phyloP scores from a whole-genome alignment of 2,113 vertebrate genomes.

The Erinaceus europaeus region DNA sequence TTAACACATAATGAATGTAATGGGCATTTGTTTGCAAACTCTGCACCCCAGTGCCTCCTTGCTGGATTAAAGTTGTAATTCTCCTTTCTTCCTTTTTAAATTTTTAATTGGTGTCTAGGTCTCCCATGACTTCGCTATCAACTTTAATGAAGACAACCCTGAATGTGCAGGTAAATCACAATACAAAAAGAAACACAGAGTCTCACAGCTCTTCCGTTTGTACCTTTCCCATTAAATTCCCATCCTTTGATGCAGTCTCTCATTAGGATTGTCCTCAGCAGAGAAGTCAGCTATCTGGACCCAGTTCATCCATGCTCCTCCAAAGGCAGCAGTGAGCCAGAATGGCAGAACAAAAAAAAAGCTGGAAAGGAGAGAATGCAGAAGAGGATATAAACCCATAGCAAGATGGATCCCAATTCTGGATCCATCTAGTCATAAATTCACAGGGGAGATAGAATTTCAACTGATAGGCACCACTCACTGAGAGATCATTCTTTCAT shows the following conservation, averaged over 20 bases:
- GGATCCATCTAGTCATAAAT: background rate
- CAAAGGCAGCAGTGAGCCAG: background rate
- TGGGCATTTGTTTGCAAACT: slow-evolving; percentile 63
- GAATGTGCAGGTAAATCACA: slow-evolving; percentile 93
- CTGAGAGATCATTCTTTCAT: too few relatives aligned
- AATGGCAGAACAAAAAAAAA: background rate
- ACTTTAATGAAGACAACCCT: slow-evolving; percentile 98
- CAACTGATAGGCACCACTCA: background rate
- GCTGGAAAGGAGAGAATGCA: background rate
- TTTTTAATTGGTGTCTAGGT: slow-evolving; percentile 83
- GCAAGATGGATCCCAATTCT: background rate
- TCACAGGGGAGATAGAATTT: background rate
- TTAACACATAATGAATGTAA: slow-evolving; percentile 60
- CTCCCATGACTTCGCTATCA: slow-evolving; percentile 98
- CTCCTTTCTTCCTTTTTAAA: slow-evolving; percentile 57
- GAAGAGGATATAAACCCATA: background rate
- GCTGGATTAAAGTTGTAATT: slow-evolving; percentile 66
- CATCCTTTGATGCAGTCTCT: background rate
- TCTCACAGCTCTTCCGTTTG: background rate
- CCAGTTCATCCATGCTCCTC: background rate
- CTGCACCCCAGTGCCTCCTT: slow-evolving; percentile 48
- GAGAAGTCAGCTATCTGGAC: background rate
- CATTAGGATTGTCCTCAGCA: background rate
- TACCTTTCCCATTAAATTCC: background rate
- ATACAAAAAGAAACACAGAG: background rate